A percentile compares a stretch with the other conserved stretches of the same genome.
Conservation (phyloP, 35 echinoderm and acorn worm species). For the Patiria miniata region DNA sequence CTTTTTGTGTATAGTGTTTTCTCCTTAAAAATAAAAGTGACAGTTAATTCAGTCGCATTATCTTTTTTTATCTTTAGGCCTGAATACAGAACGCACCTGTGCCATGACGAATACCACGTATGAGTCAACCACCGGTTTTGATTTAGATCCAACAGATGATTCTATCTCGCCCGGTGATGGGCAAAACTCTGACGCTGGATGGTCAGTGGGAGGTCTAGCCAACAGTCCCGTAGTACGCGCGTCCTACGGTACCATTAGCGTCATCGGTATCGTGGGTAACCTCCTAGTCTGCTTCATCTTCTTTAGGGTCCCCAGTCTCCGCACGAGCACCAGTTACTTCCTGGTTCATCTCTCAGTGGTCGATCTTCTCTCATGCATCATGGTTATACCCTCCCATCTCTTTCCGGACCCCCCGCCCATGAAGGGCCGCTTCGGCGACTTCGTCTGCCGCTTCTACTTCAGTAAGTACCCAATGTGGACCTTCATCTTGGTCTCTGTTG, state of each 20-base stretch:
- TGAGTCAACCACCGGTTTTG: too few species aligned
- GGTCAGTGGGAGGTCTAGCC: constrained; percentile 72
- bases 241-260: constrained; percentile 42
- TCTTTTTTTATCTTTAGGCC: too few species aligned
- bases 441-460: constrained; percentile 53
- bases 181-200: constrained; percentile 36
- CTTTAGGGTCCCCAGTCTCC: constrained; percentile 40
- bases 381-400: constrained; percentile 45
- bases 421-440: constrained; percentile 16
- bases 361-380: constrained; percentile 50
- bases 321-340: constrained; percentile 45
- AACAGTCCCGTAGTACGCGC: constrained; percentile 49
- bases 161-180: too few species aligned
- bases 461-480: constrained; percentile 58
- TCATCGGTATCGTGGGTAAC: constrained; percentile 70
- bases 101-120: too few species aligned
- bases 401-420: constrained; percentile 4
- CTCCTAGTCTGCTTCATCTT: constrained; percentile 62
- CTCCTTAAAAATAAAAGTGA: too few species aligned
- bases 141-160: too few species aligned
- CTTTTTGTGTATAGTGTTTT: too few species aligned
- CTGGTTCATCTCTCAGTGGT: constrained; percentile 24
- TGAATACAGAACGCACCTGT: too few species aligned
- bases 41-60: too few species aligned
- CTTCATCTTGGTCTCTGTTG: constrained; percentile 43